These are phyloP conservation scores for Cotesia typhae DNA, from an alignment of 1,140 invertebrate genomes.

Conservation along the genomic window DNA sequence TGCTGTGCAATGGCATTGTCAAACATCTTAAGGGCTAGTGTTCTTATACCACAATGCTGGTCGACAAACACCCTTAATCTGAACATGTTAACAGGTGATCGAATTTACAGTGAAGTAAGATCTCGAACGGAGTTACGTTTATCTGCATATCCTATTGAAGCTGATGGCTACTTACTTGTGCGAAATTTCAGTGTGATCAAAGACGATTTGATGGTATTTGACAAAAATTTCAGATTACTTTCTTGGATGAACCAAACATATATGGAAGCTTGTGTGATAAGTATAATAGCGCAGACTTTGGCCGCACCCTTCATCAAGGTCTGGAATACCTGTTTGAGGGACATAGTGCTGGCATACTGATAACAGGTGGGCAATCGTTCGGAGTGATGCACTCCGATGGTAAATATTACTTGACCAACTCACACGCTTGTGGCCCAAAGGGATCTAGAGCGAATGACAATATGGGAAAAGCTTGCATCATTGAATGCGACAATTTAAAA, in stretches of 20 bases:
- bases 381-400: not conserved
- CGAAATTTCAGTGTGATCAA: constrained; percentile 12
- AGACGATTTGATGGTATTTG: not conserved
- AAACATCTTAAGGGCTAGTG: not conserved
- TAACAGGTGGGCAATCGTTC: not conserved
- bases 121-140: not conserved
- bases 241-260: not conserved
- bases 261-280: not conserved
- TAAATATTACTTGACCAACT: constrained; percentile 25
- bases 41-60: not conserved
- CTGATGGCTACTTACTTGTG: not conserved
- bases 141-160: not conserved
- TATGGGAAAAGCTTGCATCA: constrained; percentile 17
- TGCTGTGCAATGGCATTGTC: constrained; percentile 11
- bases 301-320: not conserved
- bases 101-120: not conserved
- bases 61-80: not conserved
- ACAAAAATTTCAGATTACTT: not conserved
- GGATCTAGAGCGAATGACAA: not conserved
- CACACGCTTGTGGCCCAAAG: constrained; percentile 18
- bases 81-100: constrained; percentile 10
- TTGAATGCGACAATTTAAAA: constrained; percentile 14
- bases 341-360: constrained; percentile 13
- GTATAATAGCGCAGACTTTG: not conserved
- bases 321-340: not conserved